Conservation (phyloP, 1,140 invertebrate species). For the Ridgeia piscesae region DNA sequence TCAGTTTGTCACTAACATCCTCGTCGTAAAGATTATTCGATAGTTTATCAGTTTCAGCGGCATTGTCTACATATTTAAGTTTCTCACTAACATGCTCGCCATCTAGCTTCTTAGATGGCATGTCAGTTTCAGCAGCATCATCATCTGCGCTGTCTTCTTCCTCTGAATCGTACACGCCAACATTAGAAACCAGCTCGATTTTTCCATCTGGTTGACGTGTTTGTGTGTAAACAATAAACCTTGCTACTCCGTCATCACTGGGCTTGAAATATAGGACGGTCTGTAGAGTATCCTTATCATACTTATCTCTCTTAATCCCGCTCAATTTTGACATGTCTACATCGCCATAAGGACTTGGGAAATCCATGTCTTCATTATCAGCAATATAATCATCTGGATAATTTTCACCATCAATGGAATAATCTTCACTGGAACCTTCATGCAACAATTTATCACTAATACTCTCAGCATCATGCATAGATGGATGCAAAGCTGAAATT, state of each 20-base stretch:
- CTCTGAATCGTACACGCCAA: too few species aligned
- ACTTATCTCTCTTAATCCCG: background rate
- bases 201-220: conserved; percentile 31
- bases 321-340: conserved; percentile 8
- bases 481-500: too few species aligned
- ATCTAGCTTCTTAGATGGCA: too few species aligned
- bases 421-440: background rate
- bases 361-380: background rate
- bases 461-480: background rate
- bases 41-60: too few species aligned
- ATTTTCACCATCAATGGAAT: too few species aligned
- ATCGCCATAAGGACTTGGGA: conserved; percentile 26
- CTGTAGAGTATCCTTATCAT: background rate
- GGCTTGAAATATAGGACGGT: background rate
- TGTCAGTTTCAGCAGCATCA: too few species aligned
- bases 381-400: background rate
- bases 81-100: too few species aligned
- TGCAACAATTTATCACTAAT: background rate
- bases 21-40: too few species aligned
- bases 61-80: too few species aligned
- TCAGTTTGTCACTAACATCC: too few species aligned
- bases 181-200: conserved; percentile 22
- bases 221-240: conserved; percentile 26
- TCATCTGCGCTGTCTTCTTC: too few species aligned
- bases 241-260: background rate